Evolutionary conservation across 1,140 invertebrate genomes (phyloP), one percentile per base, ranked within the genome.

Genomic region (Trypoxylus dichotomus): DNA sequence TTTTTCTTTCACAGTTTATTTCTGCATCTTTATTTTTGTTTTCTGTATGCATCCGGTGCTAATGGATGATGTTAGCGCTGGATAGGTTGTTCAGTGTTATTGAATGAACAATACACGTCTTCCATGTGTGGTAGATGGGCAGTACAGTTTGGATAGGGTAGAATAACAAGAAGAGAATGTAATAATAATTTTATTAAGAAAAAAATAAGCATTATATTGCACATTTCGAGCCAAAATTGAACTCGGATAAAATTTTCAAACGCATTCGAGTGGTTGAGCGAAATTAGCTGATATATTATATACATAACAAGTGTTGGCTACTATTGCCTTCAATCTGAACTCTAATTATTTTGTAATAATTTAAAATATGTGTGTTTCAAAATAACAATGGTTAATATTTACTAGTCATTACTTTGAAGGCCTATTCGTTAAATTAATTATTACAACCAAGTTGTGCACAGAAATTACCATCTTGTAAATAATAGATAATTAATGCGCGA

Each of bases 131-230:
- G n/a, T n/a, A n/a, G n/a, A n/a, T n/a, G n/a, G n/a, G n/a, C 32
- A 37, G 10, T 37, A 37, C n/a, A 37, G 47, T 54, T 19, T 54
- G 47, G 47, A 54, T 54, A 54, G n/a, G 47, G 5, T 54, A n/a
- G 27, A 68, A 68, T 10, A 74, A 74, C 0, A 13, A 74, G 1
- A 3, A 29, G 19, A 29, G 8, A n/a, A 37, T 15, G 15, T 74
- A 74, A 74, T 74, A 42, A 74, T 74, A 74, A 74, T 74, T 42
- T 74, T 74, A 74, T 74, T 74, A 74, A 74, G 72, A 74, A 74
- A 74, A 32, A 74, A 37, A 43, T 43, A 68, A 68, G 60, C 60
- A 68, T 74, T 21, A 74, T 74, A 74, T 74, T 43, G 72, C 72
- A 41, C 32, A 74, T 74, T 74, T 24, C 72, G 72, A 74, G 72